Base-by-base conservation (phyloP, 2,797 vertebrate genomes). In the Simalia tracyae region DNA sequence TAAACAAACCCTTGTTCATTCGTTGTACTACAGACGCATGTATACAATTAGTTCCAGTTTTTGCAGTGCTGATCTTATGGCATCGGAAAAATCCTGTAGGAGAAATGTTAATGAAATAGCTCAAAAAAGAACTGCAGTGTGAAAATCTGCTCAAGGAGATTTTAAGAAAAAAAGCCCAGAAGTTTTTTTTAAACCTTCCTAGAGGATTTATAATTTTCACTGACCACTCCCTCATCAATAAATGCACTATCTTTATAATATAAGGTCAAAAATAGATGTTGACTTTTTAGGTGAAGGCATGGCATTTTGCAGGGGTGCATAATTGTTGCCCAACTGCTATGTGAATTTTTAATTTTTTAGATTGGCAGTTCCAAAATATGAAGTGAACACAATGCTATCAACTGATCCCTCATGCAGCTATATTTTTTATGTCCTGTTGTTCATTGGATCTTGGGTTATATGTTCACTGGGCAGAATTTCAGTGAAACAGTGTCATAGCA, bases 121-220 rank as follows among this genome's bases (percentile, higher is more conserved):
- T 93, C 24, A 92, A 87, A 91, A 92, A 94, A 81, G 24, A 94
- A 36, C n/a, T 54, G 60, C 1, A 0, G 86, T 5, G 50, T 50
- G 60, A 63, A 89, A 91, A 91, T 87, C 72, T 93, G 0, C 66
- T 92, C 72, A 92, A 31, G 87, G 11, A 61, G 66, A 81, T 31
- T 19, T 94, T 90, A 84, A 90, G 42, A 63, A 24, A 91, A 81
- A 15, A 92, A 76, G 17, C 8, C 72, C 36, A 76, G 17, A 22
- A 2, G 0, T 15, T 15, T 42, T 42, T 76, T 42, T 19, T 91
- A 89, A 91, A 60, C n/a, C 46, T 84, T 94, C 12, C 26, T 87
- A 6, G 9, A 87, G 63, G 57, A 89, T 89, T 94, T 85, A 17
- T 93, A 60, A 92, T 95, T 96, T 93, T 88, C 63, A 36, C 63